These are phyloP conservation scores for Microcebus murinus DNA, from an alignment of 2,113 vertebrate genomes.

Conservation along the genomic window DNA sequence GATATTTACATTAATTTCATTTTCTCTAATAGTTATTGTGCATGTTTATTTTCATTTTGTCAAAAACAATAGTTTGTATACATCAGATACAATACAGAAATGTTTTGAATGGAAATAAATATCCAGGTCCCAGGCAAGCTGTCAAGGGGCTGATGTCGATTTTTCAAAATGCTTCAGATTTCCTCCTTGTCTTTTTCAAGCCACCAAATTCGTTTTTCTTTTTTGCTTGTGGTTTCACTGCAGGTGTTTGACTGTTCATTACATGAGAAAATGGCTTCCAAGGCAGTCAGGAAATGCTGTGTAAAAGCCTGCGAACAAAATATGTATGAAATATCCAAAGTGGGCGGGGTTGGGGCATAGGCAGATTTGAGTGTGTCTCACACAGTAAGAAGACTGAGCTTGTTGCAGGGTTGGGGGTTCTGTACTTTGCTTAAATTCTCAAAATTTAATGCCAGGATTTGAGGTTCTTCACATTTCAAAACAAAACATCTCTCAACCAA, in stretches of 20 bases:
- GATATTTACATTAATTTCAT: constrained; percentile 51
- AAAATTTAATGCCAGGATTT: constrained; percentile 27
- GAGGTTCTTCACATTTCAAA: constrained; percentile 36
- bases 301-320: constrained; percentile 40
- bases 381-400: background rate
- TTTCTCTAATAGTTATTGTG: constrained; percentile 54
- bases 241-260: constrained; percentile 48
- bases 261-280: constrained; percentile 62
- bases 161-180: background rate
- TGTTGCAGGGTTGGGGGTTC: background rate
- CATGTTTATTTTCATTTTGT: constrained; percentile 67
- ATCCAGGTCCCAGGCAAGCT: constrained; percentile 42
- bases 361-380: background rate
- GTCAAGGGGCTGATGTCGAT: constrained; percentile 40
- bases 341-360: too few species aligned
- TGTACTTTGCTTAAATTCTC: constrained; percentile 46
- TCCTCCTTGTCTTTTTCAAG: constrained; percentile 55
- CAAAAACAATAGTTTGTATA: constrained; percentile 64
- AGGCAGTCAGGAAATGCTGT: constrained; percentile 40
- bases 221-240: constrained; percentile 25
- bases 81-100: constrained; percentile 51
- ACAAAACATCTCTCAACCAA: constrained; percentile 19
- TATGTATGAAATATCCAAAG: background rate
- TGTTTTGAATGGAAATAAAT: constrained; percentile 75
- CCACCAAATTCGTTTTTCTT: constrained; percentile 49